Evolutionary conservation across 2,797 vertebrate species (phyloP), one percentile per base, ranked within the genome.

Genomic region (Crenuchus spilurus): DNA sequence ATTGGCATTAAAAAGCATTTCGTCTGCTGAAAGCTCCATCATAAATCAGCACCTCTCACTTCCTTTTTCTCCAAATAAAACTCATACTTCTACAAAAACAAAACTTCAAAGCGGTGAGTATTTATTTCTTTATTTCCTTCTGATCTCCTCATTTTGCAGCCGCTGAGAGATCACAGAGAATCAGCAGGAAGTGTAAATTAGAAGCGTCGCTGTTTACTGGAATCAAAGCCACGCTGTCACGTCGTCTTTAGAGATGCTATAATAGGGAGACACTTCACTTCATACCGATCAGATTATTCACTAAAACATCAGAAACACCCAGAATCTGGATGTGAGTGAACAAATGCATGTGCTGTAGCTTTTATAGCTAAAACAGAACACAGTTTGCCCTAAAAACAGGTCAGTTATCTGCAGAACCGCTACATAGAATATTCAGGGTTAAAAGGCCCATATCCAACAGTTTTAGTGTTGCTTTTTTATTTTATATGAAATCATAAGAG

Each of bases 131-230:
- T 69, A 20, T 62, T 39, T 52, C 7, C 16, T 48, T 42, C 0
- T 37, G 31, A 30, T n/a, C 28, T 55, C 1, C 26, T 35, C 35
- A 26, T 39, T 62, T 62, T 62, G 58, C 58, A 6, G 55, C 37
- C 3, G n/a, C 24, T 24, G n/a, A 28, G 24, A 74, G 63, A 60
- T 74, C 54, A 48, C 62, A 61, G 16, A 7, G 63, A 66, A 61
- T 49, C 20, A 28, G 48, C 20, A 39, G 20, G 42, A 57, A 28
- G 24, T 11, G 10, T 41, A 31, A 67, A 62, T 62, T 16, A 42
- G 58, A 37, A 20, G 31, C 18, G 18, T 24, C 22, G 11, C 44
- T 67, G 54, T 60, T 67, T 52, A 61, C 72, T 52, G 31, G 46
- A 74, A 49, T 60, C 42, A 62, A 41, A 55, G 54, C 42, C 8